These are phyloP conservation scores for Drosophila santomea DNA, from an alignment of 1,140 invertebrate genomes.

Conservation along the genomic window DNA sequence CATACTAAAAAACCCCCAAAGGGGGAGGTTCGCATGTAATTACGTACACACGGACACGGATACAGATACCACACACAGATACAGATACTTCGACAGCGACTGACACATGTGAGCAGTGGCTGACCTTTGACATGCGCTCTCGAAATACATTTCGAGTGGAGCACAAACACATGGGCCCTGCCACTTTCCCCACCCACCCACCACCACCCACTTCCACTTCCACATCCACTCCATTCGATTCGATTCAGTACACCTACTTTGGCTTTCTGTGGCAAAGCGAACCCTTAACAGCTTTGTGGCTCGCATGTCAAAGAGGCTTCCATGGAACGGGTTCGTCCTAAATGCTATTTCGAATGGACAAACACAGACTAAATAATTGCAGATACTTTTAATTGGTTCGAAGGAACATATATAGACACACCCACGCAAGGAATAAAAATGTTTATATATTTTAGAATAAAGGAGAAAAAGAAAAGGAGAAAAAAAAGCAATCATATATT, in stretches of 20 bases:
- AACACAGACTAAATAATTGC: constrained; percentile 38
- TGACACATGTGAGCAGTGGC: constrained; percentile 42
- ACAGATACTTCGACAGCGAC: constrained; percentile 8
- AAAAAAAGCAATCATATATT: too few relatives aligned
- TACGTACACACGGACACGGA: constrained; percentile 47
- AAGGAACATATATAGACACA: background rate
- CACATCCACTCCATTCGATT: background rate
- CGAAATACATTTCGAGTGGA: constrained; percentile 79
- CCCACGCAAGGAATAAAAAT: background rate
- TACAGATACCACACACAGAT: background rate
- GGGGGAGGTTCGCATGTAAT: constrained; percentile 73
- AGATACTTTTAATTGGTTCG: constrained; percentile 34
- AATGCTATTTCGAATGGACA: constrained; percentile 39
- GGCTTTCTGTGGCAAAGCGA: constrained; percentile 10
- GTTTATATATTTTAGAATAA: too few relatives aligned
- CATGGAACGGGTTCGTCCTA: constrained; percentile 27
- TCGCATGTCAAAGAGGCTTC: constrained; percentile 39
- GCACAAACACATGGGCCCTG: constrained; percentile 45
- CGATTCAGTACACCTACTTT: constrained; percentile 2
- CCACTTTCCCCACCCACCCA: background rate
- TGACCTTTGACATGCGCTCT: constrained; percentile 82
- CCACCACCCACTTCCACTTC: background rate
- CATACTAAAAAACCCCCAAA: constrained; percentile 64
- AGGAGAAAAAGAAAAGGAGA: too few relatives aligned
- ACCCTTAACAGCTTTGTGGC: constrained; percentile 52